Percentiles rank a stretch among this genome's conserved stretches.
Conservation (phyloP, 1,140 invertebrate genomes). For the Lasioglossum baleicum region DNA sequence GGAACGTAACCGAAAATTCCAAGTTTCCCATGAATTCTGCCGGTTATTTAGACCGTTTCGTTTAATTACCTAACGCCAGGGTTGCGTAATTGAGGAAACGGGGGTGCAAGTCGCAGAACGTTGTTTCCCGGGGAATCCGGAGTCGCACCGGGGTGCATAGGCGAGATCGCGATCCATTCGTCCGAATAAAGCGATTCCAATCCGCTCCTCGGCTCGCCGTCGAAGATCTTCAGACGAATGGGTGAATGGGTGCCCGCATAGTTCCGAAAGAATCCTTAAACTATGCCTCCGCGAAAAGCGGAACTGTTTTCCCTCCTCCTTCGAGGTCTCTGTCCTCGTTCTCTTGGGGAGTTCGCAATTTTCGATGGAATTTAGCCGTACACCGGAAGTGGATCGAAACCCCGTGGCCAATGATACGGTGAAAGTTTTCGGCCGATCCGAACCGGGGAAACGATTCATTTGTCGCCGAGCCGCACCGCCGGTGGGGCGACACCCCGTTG, state of each 20-base stretch:
- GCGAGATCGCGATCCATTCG: background rate
- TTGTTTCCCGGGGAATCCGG: background rate
- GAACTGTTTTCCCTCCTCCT: conserved; percentile 43
- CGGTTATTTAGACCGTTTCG: conserved; percentile 45
- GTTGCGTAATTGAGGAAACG: background rate
- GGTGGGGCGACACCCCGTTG: too few relatives aligned
- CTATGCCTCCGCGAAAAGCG: conserved; percentile 7
- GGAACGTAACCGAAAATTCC: background rate
- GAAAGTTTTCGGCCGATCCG: background rate
- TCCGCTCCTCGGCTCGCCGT: background rate
- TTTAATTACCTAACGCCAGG: conserved; percentile 42
- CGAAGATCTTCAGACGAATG: conserved; percentile 1
- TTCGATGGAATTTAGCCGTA: conserved; percentile 45
- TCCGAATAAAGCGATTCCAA: conserved; percentile 29
- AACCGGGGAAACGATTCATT: background rate
- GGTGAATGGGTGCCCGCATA: conserved; percentile 36
- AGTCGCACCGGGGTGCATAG: background rate
- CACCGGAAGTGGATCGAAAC: background rate
- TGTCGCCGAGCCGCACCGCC: background rate
- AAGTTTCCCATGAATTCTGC: conserved; percentile 24
- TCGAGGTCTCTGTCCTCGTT: background rate
- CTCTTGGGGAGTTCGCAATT: conserved; percentile 33
- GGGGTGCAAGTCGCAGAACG: too few relatives aligned
- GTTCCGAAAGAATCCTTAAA: conserved; percentile 53
- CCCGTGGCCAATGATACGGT: background rate